Conservation (phyloP, 2,888 invertebrate species). For the Coenonympha arcania region DNA sequence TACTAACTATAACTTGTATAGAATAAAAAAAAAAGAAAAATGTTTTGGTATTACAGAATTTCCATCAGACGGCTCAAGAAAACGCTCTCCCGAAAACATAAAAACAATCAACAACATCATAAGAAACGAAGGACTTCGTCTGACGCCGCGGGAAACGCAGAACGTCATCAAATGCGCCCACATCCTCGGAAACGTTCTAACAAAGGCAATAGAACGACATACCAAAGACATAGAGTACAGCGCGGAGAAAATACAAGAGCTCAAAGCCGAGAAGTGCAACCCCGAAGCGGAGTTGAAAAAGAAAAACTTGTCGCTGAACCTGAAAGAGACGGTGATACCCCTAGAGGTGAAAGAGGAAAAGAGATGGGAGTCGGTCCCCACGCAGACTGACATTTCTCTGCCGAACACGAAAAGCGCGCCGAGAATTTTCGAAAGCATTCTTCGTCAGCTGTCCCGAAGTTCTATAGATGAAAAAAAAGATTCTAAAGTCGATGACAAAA, state of each 20-base stretch:
- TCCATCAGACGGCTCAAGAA: conserved; percentile 43
- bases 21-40: too few relatives aligned
- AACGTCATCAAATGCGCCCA: conserved; percentile 65
- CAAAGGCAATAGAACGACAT: conserved; percentile 55
- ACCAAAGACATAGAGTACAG: conserved; percentile 36
- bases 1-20: too few relatives aligned
- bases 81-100: conserved; percentile 51
- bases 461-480: conserved; percentile 44
- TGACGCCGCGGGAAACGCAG: conserved; percentile 59
- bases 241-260: conserved; percentile 34
- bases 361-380: conserved; percentile 53
- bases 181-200: conserved; percentile 52
- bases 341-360: conserved; percentile 43
- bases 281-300: conserved; percentile 39
- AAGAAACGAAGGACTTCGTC: conserved; percentile 50
- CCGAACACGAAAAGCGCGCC: conserved; percentile 68
- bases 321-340: conserved; percentile 54
- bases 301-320: conserved; percentile 50
- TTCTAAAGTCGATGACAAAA: conserved; percentile 14
- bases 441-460: conserved; percentile 57
- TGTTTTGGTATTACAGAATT: conserved; percentile 39
- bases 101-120: conserved; percentile 50
- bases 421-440: conserved; percentile 64
- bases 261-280: conserved; percentile 22
- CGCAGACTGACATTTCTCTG: conserved; percentile 65